These are phyloP conservation scores for Allobates femoralis DNA, from an alignment of 2,797 vertebrate species.

Conservation along the genomic window DNA sequence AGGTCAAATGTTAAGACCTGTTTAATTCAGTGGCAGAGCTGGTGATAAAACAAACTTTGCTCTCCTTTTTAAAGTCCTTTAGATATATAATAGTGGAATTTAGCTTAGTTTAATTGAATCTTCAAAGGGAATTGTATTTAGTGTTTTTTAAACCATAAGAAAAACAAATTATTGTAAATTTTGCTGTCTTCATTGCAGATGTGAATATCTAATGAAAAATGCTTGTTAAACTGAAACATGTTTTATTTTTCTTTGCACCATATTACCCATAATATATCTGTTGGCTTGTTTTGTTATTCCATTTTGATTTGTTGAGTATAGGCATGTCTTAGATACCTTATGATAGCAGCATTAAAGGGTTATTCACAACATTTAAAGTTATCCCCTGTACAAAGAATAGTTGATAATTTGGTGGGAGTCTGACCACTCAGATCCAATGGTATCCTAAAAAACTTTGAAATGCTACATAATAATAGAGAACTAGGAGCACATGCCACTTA, in stretches of 20 bases:
- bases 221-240: no score
- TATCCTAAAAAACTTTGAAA: no score
- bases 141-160: background rate
- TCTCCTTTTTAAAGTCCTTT: slow-evolving; percentile 62
- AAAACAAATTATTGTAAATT: slow-evolving; percentile 10
- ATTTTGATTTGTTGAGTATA: background rate
- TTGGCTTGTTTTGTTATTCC: background rate
- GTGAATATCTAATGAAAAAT: background rate
- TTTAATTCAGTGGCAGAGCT: slow-evolving; percentile 68
- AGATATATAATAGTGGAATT: slow-evolving; percentile 40
- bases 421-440: no score
- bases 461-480: no score
- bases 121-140: slow-evolving; percentile 38
- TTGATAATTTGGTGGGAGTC: no score
- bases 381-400: no score
- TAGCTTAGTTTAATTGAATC: slow-evolving; percentile 57
- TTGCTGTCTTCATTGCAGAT: background rate
- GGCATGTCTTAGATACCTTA: background rate
- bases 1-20: slow-evolving; percentile 80
- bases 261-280: background rate
- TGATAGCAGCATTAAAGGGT: background rate
- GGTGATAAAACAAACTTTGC: slow-evolving; percentile 67
- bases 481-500: no score
- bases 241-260: background rate
- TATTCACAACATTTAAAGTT: no score